Percentiles rank a stretch among this genome's conserved stretches.
Conservation (phyloP, 2,113 vertebrate species). For the Prionailurus bengalensis region DNA sequence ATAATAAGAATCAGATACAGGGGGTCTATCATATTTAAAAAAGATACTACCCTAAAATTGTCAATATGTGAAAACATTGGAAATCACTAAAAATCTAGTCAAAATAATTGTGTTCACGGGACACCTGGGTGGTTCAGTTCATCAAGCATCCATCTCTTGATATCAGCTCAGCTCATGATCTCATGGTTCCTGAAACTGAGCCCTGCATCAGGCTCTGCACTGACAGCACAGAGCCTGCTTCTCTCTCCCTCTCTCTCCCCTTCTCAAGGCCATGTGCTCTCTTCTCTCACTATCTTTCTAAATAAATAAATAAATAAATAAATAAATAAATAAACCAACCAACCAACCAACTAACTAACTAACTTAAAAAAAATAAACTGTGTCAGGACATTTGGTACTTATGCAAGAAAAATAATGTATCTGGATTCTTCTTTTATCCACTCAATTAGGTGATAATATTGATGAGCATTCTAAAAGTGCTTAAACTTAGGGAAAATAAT, state of each 20-base stretch:
- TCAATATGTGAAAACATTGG: not conserved
- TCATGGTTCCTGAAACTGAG: no score
- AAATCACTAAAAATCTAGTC: not conserved
- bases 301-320: no score
- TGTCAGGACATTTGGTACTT: not conserved
- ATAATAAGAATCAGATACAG: not conserved
- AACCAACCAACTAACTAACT: no score
- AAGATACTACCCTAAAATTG: not conserved
- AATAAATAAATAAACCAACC: no score
- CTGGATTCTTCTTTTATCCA: not conserved
- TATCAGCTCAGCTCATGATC: no score
- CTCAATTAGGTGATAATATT: not conserved
- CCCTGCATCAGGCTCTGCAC: no score
- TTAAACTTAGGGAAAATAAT: not conserved
- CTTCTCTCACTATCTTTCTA: no score
- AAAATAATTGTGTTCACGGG: not conserved
- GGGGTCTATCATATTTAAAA: not conserved
- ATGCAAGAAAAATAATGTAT: not conserved
- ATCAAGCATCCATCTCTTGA: no score
- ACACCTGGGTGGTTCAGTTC: no score
- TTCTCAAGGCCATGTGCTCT: no score
- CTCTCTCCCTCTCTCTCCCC: no score
- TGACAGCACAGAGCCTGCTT: no score
- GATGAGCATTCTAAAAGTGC: not conserved
- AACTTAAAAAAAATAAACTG: not conserved